Conservation (phyloP, 2,113 vertebrate species). For the Acrocephalus arundinaceus region DNA sequence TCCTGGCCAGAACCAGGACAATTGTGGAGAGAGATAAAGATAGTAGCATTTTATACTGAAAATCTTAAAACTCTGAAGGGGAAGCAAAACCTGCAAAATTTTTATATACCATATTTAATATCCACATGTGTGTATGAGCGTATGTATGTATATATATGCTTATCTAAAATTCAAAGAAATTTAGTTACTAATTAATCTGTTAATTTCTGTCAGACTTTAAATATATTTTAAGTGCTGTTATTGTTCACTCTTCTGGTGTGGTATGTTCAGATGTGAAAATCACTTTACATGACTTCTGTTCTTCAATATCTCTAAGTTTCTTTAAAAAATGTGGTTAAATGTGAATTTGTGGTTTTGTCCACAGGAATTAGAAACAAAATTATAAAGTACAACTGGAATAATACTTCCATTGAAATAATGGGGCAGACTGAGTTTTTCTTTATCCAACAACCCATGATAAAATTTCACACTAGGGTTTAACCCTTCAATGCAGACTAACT, state of each 20-base stretch:
- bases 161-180: slow-evolving; percentile 18
- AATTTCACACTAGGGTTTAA: not conserved
- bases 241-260: slow-evolving; percentile 58
- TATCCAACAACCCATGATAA: not conserved
- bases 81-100: not conserved
- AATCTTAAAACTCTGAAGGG: not conserved
- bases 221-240: slow-evolving; percentile 42
- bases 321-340: not conserved
- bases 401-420: not conserved
- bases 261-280: slow-evolving; percentile 48
- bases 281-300: slow-evolving; percentile 45
- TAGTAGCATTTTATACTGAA: not conserved
- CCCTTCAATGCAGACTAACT: not conserved
- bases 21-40: not conserved
- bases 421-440: not conserved
- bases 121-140: not conserved
- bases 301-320: not conserved
- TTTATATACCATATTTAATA: not conserved
- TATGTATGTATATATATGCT: not conserved
- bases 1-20: not conserved
- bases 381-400: fast-evolving
- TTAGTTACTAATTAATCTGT: not conserved
- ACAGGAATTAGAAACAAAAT: not conserved
- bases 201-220: slow-evolving; percentile 21
- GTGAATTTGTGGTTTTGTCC: not conserved